Evolutionary conservation across 2,113 vertebrate genomes (phyloP), one percentile per base, ranked within the genome.

Genomic region (Colossoma macropomum): DNA sequence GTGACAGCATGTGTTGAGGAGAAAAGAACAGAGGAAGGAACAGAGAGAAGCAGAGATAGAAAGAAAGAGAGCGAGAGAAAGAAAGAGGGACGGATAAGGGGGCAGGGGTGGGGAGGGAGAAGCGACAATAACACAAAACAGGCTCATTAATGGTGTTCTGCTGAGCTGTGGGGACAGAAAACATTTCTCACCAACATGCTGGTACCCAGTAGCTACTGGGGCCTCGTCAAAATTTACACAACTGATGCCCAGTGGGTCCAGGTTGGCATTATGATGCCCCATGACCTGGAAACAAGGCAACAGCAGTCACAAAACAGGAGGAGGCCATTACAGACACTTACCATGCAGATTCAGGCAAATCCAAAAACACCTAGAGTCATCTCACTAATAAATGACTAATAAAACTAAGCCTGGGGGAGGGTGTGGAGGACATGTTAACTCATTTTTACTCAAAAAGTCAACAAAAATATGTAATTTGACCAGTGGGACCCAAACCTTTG

Each of bases 181-280:
- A 81, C 91, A 95, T 95, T 95, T 96, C 97, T 99, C 98, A 99
- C 97, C 97, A 81, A 97, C 95, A 88, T 96, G 95, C 91, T 97
- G 96, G 94, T 96, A 96, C 85, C 93, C 94, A 90, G 95, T 92
- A 94, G 94, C 95, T 92, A 98, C 96, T 38, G 97, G 96, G 28
- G 96, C 95, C 93, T 97, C 97, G 94, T 98, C 97, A 97, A 99
- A 98, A 96, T 97, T 97, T 95, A 98, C 97, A 97, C 95, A 95
- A 96, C 95, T 99, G 97, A 99, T 99, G 92, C 96, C 97, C 92
- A 99, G 96, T 90, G 97, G 97, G 92, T 99, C 98, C 93, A 99
- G 95, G 87, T 95, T 96, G 93, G 98, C 96, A 95, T 96, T 97
- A 92, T 97, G 97, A 91, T 99, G 98, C 93, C 97, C 98, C 95